Conservation (phyloP, 2,888 invertebrate species). For the Lasioglossum lativentre region DNA sequence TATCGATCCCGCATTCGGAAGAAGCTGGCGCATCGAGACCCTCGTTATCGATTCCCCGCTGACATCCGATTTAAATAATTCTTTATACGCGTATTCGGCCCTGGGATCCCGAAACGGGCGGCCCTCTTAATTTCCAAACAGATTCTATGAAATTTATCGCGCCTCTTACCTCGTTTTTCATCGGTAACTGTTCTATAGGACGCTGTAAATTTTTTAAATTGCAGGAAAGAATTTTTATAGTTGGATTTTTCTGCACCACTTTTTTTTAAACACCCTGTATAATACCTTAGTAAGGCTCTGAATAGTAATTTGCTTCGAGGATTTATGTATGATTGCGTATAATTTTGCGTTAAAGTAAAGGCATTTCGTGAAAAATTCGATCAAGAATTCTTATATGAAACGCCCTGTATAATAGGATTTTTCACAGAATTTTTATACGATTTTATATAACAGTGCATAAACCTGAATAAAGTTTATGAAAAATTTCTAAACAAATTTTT, state of each 20-base stretch:
- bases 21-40: constrained; percentile 19
- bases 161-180: neutral
- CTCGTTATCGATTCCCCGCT: constrained; percentile 2
- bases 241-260: neutral
- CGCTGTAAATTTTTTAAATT: neutral
- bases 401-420: neutral
- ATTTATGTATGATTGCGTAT: neutral
- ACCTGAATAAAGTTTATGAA: neutral
- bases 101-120: neutral
- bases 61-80: neutral
- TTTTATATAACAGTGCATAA: neutral
- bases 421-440: neutral
- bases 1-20: constrained; percentile 36
- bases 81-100: neutral
- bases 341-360: neutral
- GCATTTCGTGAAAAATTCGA: neutral
- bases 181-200: neutral
- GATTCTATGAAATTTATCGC: neutral
- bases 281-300: neutral
- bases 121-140: neutral
- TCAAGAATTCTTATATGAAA: neutral
- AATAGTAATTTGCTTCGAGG: neutral
- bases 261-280: neutral
- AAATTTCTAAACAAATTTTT: neutral
- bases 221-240: neutral